Evolutionary conservation across 2,797 vertebrate genomes (phyloP).

Genomic region (Arnoldichthys spilopterus): DNA sequence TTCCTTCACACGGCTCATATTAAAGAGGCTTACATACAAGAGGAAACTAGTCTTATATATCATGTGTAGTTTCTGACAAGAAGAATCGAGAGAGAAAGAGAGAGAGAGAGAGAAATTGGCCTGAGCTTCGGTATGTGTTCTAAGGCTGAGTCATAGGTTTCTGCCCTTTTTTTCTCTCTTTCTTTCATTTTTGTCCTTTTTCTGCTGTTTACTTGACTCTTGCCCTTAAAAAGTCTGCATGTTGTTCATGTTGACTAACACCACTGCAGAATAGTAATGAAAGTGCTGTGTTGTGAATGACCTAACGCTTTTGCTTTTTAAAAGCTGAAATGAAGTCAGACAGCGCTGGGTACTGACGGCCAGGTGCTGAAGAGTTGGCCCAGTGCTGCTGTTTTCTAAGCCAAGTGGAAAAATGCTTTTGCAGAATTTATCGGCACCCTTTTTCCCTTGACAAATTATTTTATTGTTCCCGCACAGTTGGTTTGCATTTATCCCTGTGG

Average conservation of each 20-base stretch:
- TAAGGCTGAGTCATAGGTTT: conserved; percentile 62
- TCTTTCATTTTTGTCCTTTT: neutral
- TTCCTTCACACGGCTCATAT: conserved; percentile 59
- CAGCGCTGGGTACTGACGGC: conserved; percentile 67
- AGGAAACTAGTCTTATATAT: conserved; percentile 70
- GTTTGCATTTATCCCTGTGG: conserved; percentile 78
- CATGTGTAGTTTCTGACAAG: conserved; percentile 64
- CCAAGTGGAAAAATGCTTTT: conserved; percentile 80
- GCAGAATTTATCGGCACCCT: conserved; percentile 80
- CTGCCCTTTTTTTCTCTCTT: conserved; percentile 44
- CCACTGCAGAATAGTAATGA: conserved; percentile 61
- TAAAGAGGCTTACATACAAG: conserved; percentile 56
- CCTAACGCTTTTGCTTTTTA: conserved; percentile 68
- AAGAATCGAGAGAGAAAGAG: conserved; percentile 1
- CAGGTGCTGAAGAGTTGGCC: conserved; percentile 79
- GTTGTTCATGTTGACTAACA: conserved; percentile 63
- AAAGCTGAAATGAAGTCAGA: conserved; percentile 69
- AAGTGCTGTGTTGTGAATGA: conserved; percentile 59
- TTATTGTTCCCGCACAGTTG: conserved; percentile 82
- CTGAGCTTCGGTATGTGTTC: conserved; percentile 57
- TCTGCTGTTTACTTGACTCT: conserved; percentile 63
- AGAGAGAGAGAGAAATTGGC: conserved; percentile 55
- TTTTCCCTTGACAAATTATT: conserved; percentile 82
- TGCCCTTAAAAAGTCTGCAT: conserved; percentile 61
- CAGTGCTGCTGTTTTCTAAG: conserved; percentile 47